Evolutionary conservation across 2,797 vertebrate species (phyloP), one percentile per base, ranked within the genome.

Genomic region (Tauraco hartlaubi): DNA sequence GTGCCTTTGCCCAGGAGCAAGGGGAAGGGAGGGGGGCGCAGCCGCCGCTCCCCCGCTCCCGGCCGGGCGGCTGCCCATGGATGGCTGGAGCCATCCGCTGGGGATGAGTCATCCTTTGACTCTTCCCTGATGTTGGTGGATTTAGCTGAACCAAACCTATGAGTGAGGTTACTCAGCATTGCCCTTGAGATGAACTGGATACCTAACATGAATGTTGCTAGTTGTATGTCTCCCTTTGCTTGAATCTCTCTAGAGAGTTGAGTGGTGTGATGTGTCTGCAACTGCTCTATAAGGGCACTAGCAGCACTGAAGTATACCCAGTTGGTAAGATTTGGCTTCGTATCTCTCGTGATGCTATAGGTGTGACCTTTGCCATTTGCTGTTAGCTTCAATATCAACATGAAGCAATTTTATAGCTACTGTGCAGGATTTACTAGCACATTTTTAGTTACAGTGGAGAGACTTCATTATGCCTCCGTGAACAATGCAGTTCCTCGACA

Each of bases 391-490:
- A 78, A 11, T 63, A 84, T 26, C 29, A 77, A 41, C 61, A 33
- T 37, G 12, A 81, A 83, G 23, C 9, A 78, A 67, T 78, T 84
- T 54, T 74, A 55, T n/a, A 81, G 55, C 66, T 71, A 46, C 49
- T 55, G 9, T 59, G 25, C 31, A 67, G 62, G 90, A 91, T 75
- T 93, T 89, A 87, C 56, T 55, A n/a, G 25, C 31, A 75, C 58
- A 74, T 33, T 87, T 91, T 94, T 71, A 71, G 82, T 91, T 75
- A 76, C 46, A 85, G 43, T 58, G 76, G 63, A 78, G 66, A 89
- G 74, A 66, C 18, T 88, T 94, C 48, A 55, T 87, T 71, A 84
- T 61, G 67, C 54, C 58, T 72, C 81, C 43, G 69, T 72, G 82
- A 90, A 75, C 44, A 82, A 78, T 31, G 35, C 44, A 72, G 71